Conservation (phyloP, 2,113 vertebrate genomes). For the Bujurquina vittata region DNA sequence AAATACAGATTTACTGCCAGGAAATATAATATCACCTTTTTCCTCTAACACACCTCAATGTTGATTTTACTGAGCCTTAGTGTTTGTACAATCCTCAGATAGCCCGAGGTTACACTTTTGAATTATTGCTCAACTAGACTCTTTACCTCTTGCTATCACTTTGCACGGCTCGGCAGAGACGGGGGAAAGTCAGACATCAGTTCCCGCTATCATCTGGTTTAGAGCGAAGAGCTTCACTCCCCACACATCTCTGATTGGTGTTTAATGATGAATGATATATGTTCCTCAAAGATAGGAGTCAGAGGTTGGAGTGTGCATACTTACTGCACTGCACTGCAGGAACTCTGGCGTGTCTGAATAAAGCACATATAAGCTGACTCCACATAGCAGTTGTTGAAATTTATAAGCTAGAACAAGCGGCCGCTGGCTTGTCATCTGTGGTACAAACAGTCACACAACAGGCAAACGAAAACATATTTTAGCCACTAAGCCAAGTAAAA, state of each 20-base stretch:
- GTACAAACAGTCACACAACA: constrained; percentile 47
- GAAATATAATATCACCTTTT: constrained; percentile 14
- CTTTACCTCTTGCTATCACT: constrained; percentile 25
- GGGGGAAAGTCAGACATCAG: constrained; percentile 22
- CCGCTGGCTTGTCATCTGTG: constrained; percentile 18
- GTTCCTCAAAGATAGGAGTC: constrained; percentile 9
- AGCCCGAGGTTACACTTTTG: constrained; percentile 45
- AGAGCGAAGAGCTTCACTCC: constrained; percentile 14
- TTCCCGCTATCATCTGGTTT: constrained; percentile 30
- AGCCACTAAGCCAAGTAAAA: constrained; percentile 59
- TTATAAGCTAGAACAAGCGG: constrained; percentile 16
- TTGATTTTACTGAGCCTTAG: constrained; percentile 40
- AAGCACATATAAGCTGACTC: not conserved
- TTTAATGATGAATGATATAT: constrained; percentile 33
- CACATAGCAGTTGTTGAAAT: not conserved
- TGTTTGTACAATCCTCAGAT: constrained; percentile 59
- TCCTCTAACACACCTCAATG: constrained; percentile 32
- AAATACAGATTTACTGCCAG: constrained; percentile 17
- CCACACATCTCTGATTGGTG: constrained; percentile 28
- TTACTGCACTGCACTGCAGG: not conserved
- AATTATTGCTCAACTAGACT: constrained; percentile 49
- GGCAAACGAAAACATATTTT: constrained; percentile 56
- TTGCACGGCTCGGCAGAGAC: constrained; percentile 27
- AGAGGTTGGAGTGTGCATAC: not conserved
- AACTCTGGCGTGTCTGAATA: not conserved